Base-by-base conservation (phyloP, 1,140 invertebrate species). In the Parapsyche elsis region DNA sequence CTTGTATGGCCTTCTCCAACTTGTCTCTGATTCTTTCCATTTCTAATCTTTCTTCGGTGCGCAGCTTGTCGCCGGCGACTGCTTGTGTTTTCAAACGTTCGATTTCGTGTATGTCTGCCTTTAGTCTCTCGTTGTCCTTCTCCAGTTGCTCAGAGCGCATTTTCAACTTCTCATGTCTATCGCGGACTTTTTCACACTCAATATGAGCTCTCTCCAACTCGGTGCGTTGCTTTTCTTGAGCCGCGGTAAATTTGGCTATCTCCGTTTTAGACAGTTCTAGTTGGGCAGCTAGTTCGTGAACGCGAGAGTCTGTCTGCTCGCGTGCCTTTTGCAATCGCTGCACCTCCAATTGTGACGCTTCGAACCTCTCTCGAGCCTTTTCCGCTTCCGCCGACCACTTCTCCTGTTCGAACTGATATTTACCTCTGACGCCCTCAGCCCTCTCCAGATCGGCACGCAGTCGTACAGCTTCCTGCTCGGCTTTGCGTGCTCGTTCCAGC, bases 341-440 rank as follows among this genome's bases (percentile, higher is more conserved):
- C 19, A 95, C 88, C 83, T 96, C 95, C 57, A 91, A 87, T 84
- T 95, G 94, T 64, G 93, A 89, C 73, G 91, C 88, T 59, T 96
- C 94, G 80, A 93, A 92, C 59, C 93, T 91, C 85, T 95, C 94
- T 83, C 93, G 91, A 81, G 93, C 90, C 84, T 94, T 94, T 64
- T 95, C 94, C 71, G 92, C 88, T 85, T 93, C 87, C 87, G 91
- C 84, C 91, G 90, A 90, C 89, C 92, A 93, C 84, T 95, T 95
- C 86, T 97, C 95, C 86, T 95, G 93, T 88, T 96, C 95, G 87
- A 94, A 94, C 87, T 94, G 93, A 89, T 94, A 96, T 93, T 96
- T 97, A 90, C 93, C 93, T 90, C 94, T 92, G 78, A 93, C 92
- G 81, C 91, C 92, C 85, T 96, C 94, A 84, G 91, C 91, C 83